Conservation (phyloP, 2,113 vertebrate species). For the Campylomormyrus numenius region DNA sequence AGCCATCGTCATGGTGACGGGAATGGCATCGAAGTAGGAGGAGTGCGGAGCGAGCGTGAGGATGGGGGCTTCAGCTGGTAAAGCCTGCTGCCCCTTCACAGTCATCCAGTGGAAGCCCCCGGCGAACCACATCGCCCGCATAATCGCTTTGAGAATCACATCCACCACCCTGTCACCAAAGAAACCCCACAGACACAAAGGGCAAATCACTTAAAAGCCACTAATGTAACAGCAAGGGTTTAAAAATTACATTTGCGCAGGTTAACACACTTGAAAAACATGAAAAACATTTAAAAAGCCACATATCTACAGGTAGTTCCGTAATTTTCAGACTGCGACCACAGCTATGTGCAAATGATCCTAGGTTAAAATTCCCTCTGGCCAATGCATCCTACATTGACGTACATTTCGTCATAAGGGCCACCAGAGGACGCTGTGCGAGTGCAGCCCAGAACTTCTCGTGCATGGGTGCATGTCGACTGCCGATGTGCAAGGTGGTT, state of each 20-base stretch:
- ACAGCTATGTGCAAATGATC: background rate
- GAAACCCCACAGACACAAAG: background rate
- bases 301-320: background rate
- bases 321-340: background rate
- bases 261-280: background rate
- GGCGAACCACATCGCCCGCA: slow-evolving; percentile 94
- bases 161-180: slow-evolving; percentile 68
- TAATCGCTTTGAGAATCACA: slow-evolving; percentile 70
- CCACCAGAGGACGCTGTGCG: background rate
- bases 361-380: background rate
- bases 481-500: background rate
- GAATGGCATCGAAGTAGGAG: slow-evolving; percentile 92
- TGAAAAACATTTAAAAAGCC: background rate
- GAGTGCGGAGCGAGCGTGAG: slow-evolving; percentile 87
- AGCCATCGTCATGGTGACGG: slow-evolving; percentile 88
- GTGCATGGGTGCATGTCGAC: background rate
- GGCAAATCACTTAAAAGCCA: background rate
- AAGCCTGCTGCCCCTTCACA: slow-evolving; percentile 75
- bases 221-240: background rate
- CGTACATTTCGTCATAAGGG: background rate
- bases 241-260: background rate
- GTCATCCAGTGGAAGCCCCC: slow-evolving; percentile 87
- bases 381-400: background rate
- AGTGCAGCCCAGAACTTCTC: background rate
- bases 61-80: slow-evolving; percentile 75